A percentile compares a stretch with the other conserved stretches of the same genome.
These are phyloP conservation scores for Erethizon dorsatum DNA, from an alignment of 2,797 vertebrate species.

Conservation along the genomic window DNA sequence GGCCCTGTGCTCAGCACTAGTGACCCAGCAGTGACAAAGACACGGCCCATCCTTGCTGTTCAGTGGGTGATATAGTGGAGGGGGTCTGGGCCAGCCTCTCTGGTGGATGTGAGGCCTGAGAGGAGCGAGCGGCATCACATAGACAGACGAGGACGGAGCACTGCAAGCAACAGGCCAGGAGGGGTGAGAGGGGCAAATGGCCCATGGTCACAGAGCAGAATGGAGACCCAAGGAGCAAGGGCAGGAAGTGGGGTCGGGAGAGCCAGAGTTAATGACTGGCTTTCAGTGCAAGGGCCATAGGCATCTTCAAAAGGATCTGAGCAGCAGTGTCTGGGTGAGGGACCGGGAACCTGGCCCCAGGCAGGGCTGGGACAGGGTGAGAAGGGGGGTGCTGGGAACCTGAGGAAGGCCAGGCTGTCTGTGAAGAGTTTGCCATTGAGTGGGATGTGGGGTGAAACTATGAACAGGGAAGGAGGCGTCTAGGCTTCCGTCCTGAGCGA, in stretches of 20 bases:
- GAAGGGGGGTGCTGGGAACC: background rate
- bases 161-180: background rate
- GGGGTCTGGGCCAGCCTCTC: background rate
- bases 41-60: background rate
- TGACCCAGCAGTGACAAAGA: background rate
- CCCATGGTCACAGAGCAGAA: background rate
- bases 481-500: background rate
- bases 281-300: background rate
- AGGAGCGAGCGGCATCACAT: background rate
- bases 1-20: background rate
- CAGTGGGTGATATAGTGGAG: background rate
- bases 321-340: background rate
- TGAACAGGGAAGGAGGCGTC: background rate
- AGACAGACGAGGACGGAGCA: background rate
- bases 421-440: background rate
- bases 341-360: fast-evolving
- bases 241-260: background rate
- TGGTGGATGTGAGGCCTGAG: background rate
- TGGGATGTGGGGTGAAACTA: background rate
- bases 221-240: background rate
- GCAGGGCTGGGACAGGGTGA: background rate
- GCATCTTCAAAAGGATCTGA: background rate
- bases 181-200: background rate
- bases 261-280: background rate
- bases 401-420: background rate